Evolutionary conservation across 1,140 invertebrate genomes (phyloP).

Genomic region (Drosophila setifemur): DNA sequence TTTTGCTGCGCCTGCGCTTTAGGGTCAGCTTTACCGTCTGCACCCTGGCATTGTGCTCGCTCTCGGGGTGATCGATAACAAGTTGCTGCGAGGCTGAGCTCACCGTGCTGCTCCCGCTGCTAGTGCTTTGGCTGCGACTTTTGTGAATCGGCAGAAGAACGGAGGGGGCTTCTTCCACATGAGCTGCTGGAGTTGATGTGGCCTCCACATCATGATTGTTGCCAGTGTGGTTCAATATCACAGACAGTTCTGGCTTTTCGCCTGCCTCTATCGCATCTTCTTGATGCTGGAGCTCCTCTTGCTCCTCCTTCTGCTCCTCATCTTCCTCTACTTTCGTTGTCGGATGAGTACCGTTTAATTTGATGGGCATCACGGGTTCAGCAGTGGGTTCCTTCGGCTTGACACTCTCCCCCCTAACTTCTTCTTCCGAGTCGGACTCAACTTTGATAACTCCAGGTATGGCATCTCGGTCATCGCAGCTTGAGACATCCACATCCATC

Average conservation of each 20-base stretch:
- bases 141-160: constrained; percentile 19
- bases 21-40: constrained; percentile 11
- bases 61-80: constrained; percentile 70
- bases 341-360: constrained; percentile 54
- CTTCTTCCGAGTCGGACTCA: constrained; percentile 45
- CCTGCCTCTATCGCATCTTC: not conserved
- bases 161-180: not conserved
- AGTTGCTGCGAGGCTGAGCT: constrained; percentile 69
- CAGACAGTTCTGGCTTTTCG: constrained; percentile 37
- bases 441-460: constrained; percentile 29
- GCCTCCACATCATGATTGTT: constrained; percentile 5
- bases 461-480: not conserved
- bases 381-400: not conserved
- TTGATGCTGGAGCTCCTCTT: not conserved
- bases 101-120: constrained; percentile 46
- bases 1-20: constrained; percentile 33
- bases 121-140: constrained; percentile 14
- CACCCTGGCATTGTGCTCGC: constrained; percentile 39
- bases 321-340: not conserved
- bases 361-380: constrained; percentile 8
- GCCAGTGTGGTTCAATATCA: constrained; percentile 53
- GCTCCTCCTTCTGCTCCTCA: not conserved
- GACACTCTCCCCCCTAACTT: not conserved
- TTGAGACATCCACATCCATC: constrained; percentile 36
- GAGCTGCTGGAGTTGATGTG: not conserved